Evolutionary conservation across 2,797 vertebrate species (phyloP).

Genomic region (Streptopelia turtur): DNA sequence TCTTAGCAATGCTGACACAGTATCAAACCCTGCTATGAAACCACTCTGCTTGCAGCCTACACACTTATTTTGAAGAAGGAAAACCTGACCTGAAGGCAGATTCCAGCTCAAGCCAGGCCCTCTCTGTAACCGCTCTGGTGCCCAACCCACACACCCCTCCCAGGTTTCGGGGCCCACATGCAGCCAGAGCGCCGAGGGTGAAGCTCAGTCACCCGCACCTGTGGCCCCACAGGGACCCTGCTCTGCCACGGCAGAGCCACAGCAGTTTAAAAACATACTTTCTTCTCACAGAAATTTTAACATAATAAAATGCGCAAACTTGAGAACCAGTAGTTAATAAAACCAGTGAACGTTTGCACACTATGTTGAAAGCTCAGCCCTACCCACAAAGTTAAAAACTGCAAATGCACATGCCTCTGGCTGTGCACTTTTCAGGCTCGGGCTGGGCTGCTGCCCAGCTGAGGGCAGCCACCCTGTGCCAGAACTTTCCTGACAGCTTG

Average conservation of each 20-base stretch:
- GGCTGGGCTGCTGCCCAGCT: background rate
- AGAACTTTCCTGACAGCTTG: rapidly evolving
- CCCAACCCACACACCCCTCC: rapidly evolving
- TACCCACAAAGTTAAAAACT: background rate
- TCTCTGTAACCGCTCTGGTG: rapidly evolving
- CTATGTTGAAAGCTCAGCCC: background rate
- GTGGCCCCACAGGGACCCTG: too few species aligned
- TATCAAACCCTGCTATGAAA: background rate
- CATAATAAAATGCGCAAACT: conserved; percentile 23
- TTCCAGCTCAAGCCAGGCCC: background rate
- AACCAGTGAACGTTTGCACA: conserved; percentile 15
- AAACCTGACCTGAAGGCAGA: background rate
- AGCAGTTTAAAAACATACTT: background rate
- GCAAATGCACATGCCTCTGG: background rate
- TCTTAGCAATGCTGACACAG: rapidly evolving
- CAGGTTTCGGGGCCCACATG: rapidly evolving
- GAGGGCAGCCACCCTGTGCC: background rate
- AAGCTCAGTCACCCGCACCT: background rate
- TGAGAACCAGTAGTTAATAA: conserved; percentile 35
- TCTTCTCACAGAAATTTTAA: background rate
- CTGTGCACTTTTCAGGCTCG: background rate
- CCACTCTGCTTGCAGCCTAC: background rate
- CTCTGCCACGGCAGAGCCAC: background rate
- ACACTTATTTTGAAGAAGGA: background rate
- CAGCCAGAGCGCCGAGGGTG: rapidly evolving